Conservation (phyloP, 2,797 vertebrate species). For the Benthosema pterotum region DNA sequence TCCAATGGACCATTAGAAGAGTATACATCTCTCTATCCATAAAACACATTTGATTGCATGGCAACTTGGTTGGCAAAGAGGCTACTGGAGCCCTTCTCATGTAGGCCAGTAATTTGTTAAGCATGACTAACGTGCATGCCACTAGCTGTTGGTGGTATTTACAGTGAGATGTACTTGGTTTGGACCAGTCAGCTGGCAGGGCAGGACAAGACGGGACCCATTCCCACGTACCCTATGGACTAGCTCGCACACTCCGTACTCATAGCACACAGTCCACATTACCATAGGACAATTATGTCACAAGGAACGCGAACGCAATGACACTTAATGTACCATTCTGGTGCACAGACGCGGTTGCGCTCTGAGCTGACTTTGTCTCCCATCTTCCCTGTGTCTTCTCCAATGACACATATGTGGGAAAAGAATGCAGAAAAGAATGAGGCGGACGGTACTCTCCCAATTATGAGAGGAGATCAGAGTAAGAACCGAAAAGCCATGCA, state of each 20-base stretch:
- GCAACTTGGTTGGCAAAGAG: slow-evolving; percentile 46
- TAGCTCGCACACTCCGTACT: slow-evolving; percentile 56
- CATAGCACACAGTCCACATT: slow-evolving; percentile 33
- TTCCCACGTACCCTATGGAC: slow-evolving; percentile 61
- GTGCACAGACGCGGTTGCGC: slow-evolving; percentile 56
- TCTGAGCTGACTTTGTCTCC: slow-evolving; percentile 35
- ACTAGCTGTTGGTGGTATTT: slow-evolving; percentile 86
- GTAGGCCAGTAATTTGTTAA: slow-evolving; percentile 76
- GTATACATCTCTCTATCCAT: background rate
- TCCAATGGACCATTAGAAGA: no score
- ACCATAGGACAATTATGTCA: slow-evolving; percentile 38
- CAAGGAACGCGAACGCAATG: slow-evolving; percentile 42
- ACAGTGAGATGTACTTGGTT: slow-evolving; percentile 73
- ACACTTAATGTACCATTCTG: slow-evolving; percentile 35
- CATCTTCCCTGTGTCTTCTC: slow-evolving; percentile 18
- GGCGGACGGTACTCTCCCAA: slow-evolving; percentile 5
- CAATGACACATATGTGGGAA: slow-evolving; percentile 26
- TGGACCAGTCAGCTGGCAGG: slow-evolving; percentile 60
- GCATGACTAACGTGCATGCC: slow-evolving; percentile 78
- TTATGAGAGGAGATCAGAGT: slow-evolving; percentile 35
- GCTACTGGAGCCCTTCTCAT: slow-evolving; percentile 56
- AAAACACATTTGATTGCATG: slow-evolving; percentile 27
- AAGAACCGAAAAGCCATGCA: slow-evolving; percentile 47
- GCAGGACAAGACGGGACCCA: slow-evolving; percentile 26
- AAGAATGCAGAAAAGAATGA: background rate